phyloP scores from a whole-genome alignment of 2,797 vertebrate species.

The Sebastolobus altivelis region DNA sequence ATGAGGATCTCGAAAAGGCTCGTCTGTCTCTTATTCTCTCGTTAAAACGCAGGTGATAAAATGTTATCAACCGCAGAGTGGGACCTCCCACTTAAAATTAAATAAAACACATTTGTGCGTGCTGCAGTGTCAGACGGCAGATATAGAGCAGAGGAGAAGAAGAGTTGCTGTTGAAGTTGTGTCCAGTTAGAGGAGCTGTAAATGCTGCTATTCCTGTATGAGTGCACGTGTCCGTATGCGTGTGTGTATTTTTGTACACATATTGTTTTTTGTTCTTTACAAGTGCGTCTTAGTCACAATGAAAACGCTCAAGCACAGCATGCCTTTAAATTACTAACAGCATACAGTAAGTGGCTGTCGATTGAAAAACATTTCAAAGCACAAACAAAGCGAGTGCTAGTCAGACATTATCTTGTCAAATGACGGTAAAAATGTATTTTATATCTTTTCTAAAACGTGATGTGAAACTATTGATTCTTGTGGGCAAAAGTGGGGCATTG shows the following conservation, averaged over 20 bases:
- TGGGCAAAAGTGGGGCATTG: neutral
- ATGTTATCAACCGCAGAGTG: conserved; percentile 37
- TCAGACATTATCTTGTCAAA: conserved; percentile 17
- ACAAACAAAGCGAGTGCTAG: neutral
- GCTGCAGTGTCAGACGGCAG: neutral
- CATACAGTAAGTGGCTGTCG: neutral
- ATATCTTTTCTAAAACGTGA: conserved; percentile 23
- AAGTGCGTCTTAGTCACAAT: conserved; percentile 20
- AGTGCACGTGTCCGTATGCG: neutral
- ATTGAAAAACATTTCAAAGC: conserved; percentile 4
- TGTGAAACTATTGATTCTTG: conserved; percentile 26
- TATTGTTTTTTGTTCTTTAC: conserved; percentile 20
- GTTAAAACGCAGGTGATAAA: conserved; percentile 54
- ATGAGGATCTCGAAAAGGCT: conserved; percentile 35
- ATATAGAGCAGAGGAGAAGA: neutral
- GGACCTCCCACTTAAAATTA: conserved; percentile 46
- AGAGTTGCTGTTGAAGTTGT: neutral
- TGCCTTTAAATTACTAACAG: conserved; percentile 6
- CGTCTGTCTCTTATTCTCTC: conserved; percentile 25
- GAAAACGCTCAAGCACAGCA: conserved; percentile 4
- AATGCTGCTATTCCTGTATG: conserved; percentile 2
- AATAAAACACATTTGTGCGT: conserved; percentile 28
- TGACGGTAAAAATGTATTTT: conserved; percentile 15
- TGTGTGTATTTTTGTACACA: conserved; percentile 1
- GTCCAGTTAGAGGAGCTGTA: conserved; percentile 8